These are phyloP conservation scores for Nephotettix cincticeps DNA, from an alignment of 1,140 invertebrate species.

Conservation along the genomic window DNA sequence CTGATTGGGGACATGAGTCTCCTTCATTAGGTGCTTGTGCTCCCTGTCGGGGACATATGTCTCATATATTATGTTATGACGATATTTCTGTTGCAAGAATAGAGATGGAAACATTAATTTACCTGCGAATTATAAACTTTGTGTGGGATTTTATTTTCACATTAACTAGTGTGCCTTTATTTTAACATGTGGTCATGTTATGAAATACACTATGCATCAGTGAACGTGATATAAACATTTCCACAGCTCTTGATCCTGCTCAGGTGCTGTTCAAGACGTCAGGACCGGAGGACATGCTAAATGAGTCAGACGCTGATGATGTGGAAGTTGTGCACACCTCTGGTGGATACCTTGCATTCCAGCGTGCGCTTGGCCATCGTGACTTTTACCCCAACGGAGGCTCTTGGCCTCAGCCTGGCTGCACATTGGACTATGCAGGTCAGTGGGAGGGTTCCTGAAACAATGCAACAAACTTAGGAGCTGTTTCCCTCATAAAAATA, in stretches of 20 bases:
- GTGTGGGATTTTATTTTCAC: not conserved
- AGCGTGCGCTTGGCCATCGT: slow-evolving; percentile 53
- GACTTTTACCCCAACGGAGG: slow-evolving; percentile 67
- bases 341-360: slow-evolving; percentile 56
- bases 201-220: not conserved
- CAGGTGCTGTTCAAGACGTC: slow-evolving; percentile 43
- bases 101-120: too few relatives aligned
- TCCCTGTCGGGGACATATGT: too few relatives aligned
- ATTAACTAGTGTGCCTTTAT: not conserved
- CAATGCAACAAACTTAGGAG: too few relatives aligned
- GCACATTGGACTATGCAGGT: slow-evolving; percentile 45
- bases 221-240: too few relatives aligned
- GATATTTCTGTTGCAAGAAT: too few relatives aligned
- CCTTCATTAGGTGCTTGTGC: too few relatives aligned
- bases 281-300: slow-evolving; percentile 35
- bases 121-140: not conserved
- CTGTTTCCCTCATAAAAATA: too few relatives aligned
- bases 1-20: too few relatives aligned
- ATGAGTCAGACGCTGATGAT: slow-evolving; percentile 51
- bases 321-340: slow-evolving; percentile 64
- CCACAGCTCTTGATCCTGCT: slow-evolving; percentile 43
- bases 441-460: not conserved
- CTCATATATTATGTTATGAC: too few relatives aligned
- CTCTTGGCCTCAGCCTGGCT: slow-evolving; percentile 62
- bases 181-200: not conserved